Percentiles rank a stretch among this genome's conserved stretches.
Evolutionary conservation across 2,113 vertebrate species (phyloP).

Genomic region (Microcebus ravelobensis): DNA sequence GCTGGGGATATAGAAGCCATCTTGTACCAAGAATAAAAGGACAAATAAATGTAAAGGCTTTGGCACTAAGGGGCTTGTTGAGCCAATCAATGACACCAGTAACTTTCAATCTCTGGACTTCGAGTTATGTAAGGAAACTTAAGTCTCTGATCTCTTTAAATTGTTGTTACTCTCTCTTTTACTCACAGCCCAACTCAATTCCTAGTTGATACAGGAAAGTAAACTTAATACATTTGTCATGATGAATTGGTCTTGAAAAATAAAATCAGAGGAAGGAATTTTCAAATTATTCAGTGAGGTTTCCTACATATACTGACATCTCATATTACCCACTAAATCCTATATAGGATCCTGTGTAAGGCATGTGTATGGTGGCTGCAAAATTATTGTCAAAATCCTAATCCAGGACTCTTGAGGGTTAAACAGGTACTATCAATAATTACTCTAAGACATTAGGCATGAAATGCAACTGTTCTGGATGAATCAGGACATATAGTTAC

Average conservation of each 20-base stretch:
- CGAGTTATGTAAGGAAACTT: not conserved
- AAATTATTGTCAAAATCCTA: not conserved
- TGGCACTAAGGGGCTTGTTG: not conserved
- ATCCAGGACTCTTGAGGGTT: not conserved
- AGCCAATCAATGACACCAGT: not conserved
- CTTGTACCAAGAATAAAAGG: not conserved
- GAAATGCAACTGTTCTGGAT: not conserved
- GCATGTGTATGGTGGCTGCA: not conserved
- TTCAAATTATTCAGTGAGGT: not conserved
- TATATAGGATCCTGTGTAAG: not conserved
- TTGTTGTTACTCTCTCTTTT: not conserved
- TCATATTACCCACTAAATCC: not conserved
- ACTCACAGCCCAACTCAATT: not conserved
- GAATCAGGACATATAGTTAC: not conserved
- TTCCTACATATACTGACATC: not conserved
- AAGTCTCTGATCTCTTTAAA: not conserved
- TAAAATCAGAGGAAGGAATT: not conserved
- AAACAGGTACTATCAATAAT: not conserved
- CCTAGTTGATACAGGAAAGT: not conserved
- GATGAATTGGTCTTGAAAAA: not conserved
- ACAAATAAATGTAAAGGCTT: not conserved
- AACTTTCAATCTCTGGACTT: not conserved
- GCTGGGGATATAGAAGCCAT: not conserved
- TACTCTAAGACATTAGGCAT: not conserved
- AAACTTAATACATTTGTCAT: not conserved